Conservation (phyloP, 2,113 vertebrate genomes). For the Cavia porcellus region DNA sequence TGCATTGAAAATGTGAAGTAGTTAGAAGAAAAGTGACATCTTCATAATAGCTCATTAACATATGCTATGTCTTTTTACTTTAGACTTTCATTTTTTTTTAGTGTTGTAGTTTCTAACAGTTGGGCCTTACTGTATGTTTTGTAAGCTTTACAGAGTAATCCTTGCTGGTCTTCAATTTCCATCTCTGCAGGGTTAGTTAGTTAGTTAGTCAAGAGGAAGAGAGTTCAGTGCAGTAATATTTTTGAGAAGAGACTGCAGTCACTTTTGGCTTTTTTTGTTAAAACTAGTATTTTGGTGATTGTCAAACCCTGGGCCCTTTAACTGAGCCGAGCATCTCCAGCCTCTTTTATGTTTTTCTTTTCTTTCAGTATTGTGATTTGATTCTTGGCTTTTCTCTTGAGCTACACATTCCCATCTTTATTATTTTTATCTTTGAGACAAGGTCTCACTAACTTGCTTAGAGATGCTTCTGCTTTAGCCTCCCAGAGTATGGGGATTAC, state of each 20-base stretch:
- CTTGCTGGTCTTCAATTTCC: not conserved
- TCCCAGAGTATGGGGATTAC: not conserved
- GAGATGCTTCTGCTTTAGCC: not conserved
- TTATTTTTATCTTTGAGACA: not conserved
- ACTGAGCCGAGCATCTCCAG: not conserved
- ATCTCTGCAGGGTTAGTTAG: not conserved
- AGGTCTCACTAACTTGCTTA: not conserved
- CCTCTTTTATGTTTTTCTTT: not conserved
- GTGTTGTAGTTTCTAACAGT: conserved; percentile 3
- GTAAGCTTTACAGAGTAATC: not conserved
- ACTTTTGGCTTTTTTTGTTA: not conserved
- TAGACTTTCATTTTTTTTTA: not conserved
- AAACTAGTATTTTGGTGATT: too few relatives aligned
- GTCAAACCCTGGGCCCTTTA: not conserved
- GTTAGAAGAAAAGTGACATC: not conserved
- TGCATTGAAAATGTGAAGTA: not conserved
- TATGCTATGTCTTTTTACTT: not conserved
- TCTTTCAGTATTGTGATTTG: not conserved
- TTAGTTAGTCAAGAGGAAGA: not conserved
- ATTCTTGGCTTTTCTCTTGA: not conserved
- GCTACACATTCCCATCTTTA: not conserved
- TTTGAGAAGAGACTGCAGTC: not conserved
- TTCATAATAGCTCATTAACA: not conserved
- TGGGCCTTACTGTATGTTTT: conserved; percentile 6
- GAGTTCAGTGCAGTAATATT: not conserved